Base-by-base conservation (phyloP, 2,797 vertebrate species). In the Pelobates cultripes region DNA sequence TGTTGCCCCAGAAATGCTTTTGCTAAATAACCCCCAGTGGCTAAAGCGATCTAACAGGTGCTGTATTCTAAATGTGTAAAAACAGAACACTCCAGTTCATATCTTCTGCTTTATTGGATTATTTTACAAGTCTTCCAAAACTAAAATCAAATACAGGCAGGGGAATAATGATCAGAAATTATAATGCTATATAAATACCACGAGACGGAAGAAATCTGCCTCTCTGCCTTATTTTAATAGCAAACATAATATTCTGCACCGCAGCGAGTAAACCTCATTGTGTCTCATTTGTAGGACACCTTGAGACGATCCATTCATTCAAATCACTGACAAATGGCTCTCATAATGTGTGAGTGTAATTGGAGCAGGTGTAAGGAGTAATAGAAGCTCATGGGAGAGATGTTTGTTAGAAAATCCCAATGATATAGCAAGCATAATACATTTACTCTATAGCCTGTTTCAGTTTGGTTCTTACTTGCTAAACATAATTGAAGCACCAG, bases 251-350 rank as follows among this genome's bases (percentile, higher is more conserved):
- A 69, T 70, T 63, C 63, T 42, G 43, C 43, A 13, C 42, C 7
- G n/a, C 15, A 45, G 47, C 55, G 57, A 60, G 72, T 64, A 70
- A 74, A 70, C 71, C 81, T 72, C 77, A 73, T 75, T 64, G 77
- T 74, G 81, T 64, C 76, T 79, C 67, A 70, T 83, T 79, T 83
- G 71, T 44, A 68, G 72, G 76, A 64, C 66, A 73, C 14, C 9
- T 15, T 43, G 5, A 51, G 43, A 17, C 63, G 42, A 43, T 63
- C 60, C 47, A 53, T 70, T 70, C 47, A 53, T 70, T 70, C 53
- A 7, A 40, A 53, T 45, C 64, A 13, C 71, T 66, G 71, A 77
- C 41, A 71, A 51, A 68, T 77, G 44, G 14, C 43, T 67, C 45
- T 57, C 7, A 68, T 57, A 82, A 77, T 47, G 43, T 28, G 6